Evolutionary conservation across 2,797 vertebrate species (phyloP), one percentile per base, ranked within the genome.

Genomic region (Sebastes oblongus): DNA sequence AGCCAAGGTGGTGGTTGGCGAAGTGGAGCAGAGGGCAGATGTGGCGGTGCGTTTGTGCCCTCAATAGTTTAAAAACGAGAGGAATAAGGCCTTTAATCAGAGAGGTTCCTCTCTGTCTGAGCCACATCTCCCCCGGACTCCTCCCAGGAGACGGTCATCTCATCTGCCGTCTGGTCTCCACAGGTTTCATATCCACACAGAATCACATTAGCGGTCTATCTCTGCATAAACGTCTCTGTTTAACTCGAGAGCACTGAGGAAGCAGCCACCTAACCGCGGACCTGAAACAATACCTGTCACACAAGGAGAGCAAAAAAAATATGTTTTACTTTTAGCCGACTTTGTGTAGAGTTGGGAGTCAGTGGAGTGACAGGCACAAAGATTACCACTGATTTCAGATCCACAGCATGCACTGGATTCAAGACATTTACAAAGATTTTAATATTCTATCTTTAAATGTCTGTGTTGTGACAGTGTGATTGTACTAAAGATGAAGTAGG

Each of bases 41-140:
- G 77, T 66, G 79, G 34, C 65, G 39, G 65, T 11, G 25, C 16
- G 2, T 68, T 46, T 78, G 59, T 72, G 70, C 61, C 79, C 59
- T 84, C 72, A 76, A 42, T 55, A 24, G 80, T 74, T 75, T 76
- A 14, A 77, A 74, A 66, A 76, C 30, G 46, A 39, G 66, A 78
- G 75, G 66, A 83, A 80, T 66, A 88, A 75, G 69, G 76, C 75
- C 78, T 88, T 89, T 90, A 90, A 93, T 94, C 89, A 87, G 69
- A 77, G 84, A 72, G 87, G 86, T 92, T 91, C 83, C 90, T 90
- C 79, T 88, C 75, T 82, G 86, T 93, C 91, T 91, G 83, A 87
- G 80, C 82, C 75, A 56, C 77, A 81, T 75, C 72, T 86, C 76
- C 70, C 56, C 77, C 25, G 4, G 71, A 74, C 85, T 91, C 73